A percentile compares a stretch with the other conserved stretches of the same genome.
Conservation (phyloP, 1,140 invertebrate genomes). For the Nymphalis io region DNA sequence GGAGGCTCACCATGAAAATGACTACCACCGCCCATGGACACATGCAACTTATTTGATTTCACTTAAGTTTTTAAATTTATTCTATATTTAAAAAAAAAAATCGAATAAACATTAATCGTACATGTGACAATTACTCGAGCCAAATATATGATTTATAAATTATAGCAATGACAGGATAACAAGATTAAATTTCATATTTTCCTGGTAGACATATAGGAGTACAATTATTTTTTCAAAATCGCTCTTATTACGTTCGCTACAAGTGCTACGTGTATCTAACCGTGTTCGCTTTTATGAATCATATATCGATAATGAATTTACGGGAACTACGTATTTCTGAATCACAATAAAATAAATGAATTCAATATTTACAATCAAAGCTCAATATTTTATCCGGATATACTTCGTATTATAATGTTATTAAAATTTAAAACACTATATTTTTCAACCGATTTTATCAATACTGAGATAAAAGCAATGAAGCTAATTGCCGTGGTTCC, state of each 20-base stretch:
- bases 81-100: no score
- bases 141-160: no score
- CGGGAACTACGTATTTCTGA: constrained; percentile 12
- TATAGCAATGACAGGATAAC: constrained; percentile 3
- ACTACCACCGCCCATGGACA: no score
- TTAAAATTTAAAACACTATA: no score
- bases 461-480: no score
- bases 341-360: constrained; percentile 7
- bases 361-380: neutral
- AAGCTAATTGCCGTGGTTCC: no score
- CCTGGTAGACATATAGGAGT: neutral
- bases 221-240: neutral
- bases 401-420: neutral
- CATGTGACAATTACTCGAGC: neutral
- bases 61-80: no score
- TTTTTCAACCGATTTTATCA: no score
- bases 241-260: neutral
- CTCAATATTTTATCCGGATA: neutral
- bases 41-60: no score
- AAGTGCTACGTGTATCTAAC: neutral
- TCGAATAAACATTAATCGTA: neutral
- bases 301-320: constrained; percentile 5
- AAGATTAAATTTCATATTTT: constrained; percentile 9
- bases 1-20: no score
- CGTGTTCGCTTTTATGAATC: neutral